Conservation (phyloP, 2,888 invertebrate species). For the Mamestra brassicae region DNA sequence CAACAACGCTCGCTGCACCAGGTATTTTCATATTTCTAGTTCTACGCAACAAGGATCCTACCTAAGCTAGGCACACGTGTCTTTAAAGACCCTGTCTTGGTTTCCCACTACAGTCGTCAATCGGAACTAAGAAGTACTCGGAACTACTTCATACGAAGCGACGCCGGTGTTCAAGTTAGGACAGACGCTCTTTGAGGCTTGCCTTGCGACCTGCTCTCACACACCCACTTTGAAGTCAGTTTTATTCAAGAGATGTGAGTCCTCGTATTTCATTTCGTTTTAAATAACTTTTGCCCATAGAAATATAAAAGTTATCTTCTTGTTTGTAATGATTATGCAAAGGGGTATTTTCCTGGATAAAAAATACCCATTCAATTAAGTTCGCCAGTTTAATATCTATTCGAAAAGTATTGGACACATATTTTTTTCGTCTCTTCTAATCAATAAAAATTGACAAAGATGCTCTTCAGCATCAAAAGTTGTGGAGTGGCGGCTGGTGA, state of each 20-base stretch:
- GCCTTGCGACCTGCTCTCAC: neutral
- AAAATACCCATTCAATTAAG: no score
- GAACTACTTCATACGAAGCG: neutral
- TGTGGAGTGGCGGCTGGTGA: no score
- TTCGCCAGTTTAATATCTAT: no score
- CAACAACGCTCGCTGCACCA: neutral
- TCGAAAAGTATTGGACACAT: no score
- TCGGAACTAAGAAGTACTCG: conserved; percentile 1
- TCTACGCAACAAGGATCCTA: neutral
- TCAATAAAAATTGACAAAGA: no score
- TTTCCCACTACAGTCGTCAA: neutral
- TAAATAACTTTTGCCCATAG: no score
- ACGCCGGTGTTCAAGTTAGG: neutral
- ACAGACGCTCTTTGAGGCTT: conserved; percentile 11
- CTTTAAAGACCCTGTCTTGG: neutral
- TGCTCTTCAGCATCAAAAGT: no score
- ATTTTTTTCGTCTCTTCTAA: no score
- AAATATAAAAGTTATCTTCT: no score
- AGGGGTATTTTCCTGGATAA: no score
- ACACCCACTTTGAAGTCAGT: conserved; percentile 11
- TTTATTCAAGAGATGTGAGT: conserved; percentile 8
- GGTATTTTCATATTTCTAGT: neutral
- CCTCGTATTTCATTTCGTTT: neutral
- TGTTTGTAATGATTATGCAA: no score
- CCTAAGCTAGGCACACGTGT: neutral